These are phyloP conservation scores for Silurus lanzhouensis DNA, from an alignment of 2,797 vertebrate genomes.

Conservation along the genomic window DNA sequence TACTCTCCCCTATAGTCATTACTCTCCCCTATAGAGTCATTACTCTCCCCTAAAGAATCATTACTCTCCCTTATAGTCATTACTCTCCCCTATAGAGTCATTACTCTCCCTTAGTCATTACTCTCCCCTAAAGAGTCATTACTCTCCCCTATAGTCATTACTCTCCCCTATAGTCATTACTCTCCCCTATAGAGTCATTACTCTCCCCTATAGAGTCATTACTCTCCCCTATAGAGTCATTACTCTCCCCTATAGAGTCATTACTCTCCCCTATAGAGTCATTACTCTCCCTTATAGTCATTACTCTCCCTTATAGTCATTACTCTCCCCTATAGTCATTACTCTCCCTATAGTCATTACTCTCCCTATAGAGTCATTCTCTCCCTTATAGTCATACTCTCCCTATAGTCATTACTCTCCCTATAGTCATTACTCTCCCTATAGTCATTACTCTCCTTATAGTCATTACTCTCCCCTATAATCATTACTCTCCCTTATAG, in stretches of 20 bases:
- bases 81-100: too few species aligned
- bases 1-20: neutral
- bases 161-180: neutral
- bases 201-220: neutral
- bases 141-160: too few species aligned
- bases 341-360: neutral
- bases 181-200: neutral
- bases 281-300: neutral
- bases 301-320: neutral
- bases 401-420: neutral
- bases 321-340: neutral
- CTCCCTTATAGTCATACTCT: rapidly evolving
- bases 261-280: neutral
- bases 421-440: neutral
- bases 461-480: too few species aligned
- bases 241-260: neutral
- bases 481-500: neutral
- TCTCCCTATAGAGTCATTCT: neutral
- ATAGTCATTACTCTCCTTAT: too few species aligned
- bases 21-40: neutral
- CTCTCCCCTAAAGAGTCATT: too few species aligned
- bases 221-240: neutral
- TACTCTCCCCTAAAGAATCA: rapidly evolving
- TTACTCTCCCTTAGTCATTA: too few species aligned
- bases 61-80: too few species aligned